Percentiles rank a stretch among this genome's conserved stretches.
Evolutionary conservation across 2,888 invertebrate species (phyloP).

Genomic region (Volucella inflata): DNA sequence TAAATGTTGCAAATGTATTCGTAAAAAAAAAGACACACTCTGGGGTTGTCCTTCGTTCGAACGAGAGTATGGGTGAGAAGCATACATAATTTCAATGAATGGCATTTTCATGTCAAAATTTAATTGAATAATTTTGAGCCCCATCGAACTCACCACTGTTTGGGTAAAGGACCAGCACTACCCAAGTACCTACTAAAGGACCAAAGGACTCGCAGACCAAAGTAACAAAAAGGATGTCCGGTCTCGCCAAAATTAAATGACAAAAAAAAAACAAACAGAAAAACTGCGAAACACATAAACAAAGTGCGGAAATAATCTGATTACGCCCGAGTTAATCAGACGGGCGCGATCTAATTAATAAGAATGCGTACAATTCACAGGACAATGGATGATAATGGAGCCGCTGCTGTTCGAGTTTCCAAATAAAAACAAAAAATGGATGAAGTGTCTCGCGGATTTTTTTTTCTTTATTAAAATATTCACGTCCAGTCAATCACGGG

Average conservation of each 20-base stretch:
- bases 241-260: no score
- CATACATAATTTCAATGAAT: conserved; percentile 62
- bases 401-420: conserved; percentile 1
- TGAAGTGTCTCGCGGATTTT: background rate
- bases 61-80: background rate
- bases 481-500: conserved; percentile 63
- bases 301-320: conserved; percentile 69
- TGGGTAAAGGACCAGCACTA: conserved; percentile 44
- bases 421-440: no score
- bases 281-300: conserved; percentile 65
- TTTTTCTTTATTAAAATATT: conserved; percentile 56
- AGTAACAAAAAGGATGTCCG: background rate
- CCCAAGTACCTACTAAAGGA: conserved; percentile 9
- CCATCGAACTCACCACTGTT: conserved; percentile 52
- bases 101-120: conserved; percentile 72
- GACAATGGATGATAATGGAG: conserved; percentile 67
- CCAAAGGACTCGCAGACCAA: conserved; percentile 2
- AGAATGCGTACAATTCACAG: conserved; percentile 72
- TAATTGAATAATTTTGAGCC: conserved; percentile 73
- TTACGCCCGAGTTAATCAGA: conserved; percentile 71
- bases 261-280: conserved; percentile 7
- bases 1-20: conserved; percentile 30
- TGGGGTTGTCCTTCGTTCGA: conserved; percentile 26
- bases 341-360: conserved; percentile 72
- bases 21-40: conserved; percentile 36